Base-by-base conservation (phyloP, 1,140 invertebrate genomes). In the Whitmania pigra region DNA sequence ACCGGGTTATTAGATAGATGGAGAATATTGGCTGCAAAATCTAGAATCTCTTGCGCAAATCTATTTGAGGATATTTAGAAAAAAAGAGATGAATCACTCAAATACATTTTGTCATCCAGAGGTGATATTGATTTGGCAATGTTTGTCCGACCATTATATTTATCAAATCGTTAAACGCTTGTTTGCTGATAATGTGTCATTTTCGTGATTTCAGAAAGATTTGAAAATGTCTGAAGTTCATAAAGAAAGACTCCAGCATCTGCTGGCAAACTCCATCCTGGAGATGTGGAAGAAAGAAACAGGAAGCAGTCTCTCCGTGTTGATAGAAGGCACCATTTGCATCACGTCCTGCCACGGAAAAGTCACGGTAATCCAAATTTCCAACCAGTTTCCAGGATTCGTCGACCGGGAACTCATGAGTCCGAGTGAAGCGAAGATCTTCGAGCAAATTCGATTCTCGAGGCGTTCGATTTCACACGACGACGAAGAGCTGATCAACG, bases 221-320 rank as follows among this genome's bases (percentile, higher is more conserved):
- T 17, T 25, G 29, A 3, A 13, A 31, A 63, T 73, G 73, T 57
- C 72, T 22, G 73, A 72, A 25, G 53, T 74, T 4, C 73, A 71
- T 20, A 74, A 57, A 31, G 57, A 74, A 53, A 54, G 73, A 20
- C 67, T 74, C n/a, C 54, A 55, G 53, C 73, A 72, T 31, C 57
- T 74, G 43, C 29, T 74, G 70, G 73, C 73, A 13, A 67, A 40
- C 40, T 69, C 70, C 70, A 74, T 74, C 43, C 40, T 74, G 70
- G 73, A 74, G 25, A 49, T 74, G 43, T 74, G 73, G 73, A 74
- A 74, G 66, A 74, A 74, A 43, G 73, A 74, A 43, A 74, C 73
- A 0, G 73, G 73, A 40, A 74, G 70, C 54, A 36, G 71, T 22
- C 27, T 69, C 1, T 72, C 73, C 18, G 73, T 74, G 25, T 27